These are phyloP conservation scores for Hydrophis major DNA, from an alignment of 2,797 vertebrate species.

Conservation along the genomic window DNA sequence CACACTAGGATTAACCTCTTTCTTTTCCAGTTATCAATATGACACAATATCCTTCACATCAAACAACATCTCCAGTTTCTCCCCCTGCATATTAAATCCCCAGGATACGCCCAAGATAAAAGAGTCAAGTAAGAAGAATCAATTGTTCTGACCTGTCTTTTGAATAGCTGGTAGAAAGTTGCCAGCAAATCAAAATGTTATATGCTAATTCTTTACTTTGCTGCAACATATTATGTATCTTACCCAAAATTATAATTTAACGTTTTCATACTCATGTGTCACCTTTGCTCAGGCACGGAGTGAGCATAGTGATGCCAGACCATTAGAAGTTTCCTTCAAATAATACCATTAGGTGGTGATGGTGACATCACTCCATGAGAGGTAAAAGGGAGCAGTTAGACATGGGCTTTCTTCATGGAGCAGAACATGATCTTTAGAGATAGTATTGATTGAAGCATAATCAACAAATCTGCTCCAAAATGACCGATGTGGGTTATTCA, in stretches of 20 bases:
- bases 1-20: constrained; percentile 15
- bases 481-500: neutral
- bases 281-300: neutral
- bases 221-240: neutral
- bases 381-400: neutral
- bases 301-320: too few relatives aligned
- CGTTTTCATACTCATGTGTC: neutral
- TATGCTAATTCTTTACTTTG: neutral
- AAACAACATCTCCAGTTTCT: constrained; percentile 40
- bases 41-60: constrained; percentile 27
- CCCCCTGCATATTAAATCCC: constrained; percentile 44
- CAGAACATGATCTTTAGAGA: neutral
- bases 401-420: neutral
- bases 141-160: neutral
- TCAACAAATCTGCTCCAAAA: neutral
- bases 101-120: neutral
- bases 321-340: neutral
- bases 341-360: neutral
- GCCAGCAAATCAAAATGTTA: neutral
- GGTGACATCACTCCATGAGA: neutral
- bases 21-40: constrained; percentile 65
- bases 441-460: neutral
- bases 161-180: neutral
- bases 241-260: neutral
- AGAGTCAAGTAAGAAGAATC: constrained; percentile 43